phyloP scores from a whole-genome alignment of 2,113 vertebrate genomes.

The Empidonax alnorum region DNA sequence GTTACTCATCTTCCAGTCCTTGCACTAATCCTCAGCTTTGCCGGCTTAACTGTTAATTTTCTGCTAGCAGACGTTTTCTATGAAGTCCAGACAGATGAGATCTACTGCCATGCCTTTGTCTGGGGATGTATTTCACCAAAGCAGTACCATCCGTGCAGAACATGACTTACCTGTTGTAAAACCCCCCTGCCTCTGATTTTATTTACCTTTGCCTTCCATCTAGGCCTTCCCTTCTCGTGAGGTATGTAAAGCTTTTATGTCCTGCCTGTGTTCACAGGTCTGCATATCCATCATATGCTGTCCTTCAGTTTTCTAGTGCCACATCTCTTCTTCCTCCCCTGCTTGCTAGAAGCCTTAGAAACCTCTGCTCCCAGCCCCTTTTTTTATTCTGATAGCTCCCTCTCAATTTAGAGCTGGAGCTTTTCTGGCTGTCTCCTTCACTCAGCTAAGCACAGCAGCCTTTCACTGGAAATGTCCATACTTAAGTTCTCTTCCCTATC shows the following conservation, averaged over 20 bases:
- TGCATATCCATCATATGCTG: background rate
- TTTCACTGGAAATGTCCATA: background rate
- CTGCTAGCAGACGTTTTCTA: background rate
- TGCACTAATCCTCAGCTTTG: conserved; percentile 5
- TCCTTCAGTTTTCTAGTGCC: background rate
- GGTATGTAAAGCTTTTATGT: background rate
- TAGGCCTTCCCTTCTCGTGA: background rate
- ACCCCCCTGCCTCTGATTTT: background rate
- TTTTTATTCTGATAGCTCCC: background rate
- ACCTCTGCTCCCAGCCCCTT: background rate
- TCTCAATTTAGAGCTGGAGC: background rate
- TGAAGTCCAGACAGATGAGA: background rate
- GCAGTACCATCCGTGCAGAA: background rate
- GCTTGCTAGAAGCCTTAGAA: background rate
- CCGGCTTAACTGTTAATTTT: conserved; percentile 29
- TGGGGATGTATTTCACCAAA: background rate
- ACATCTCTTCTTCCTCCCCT: background rate
- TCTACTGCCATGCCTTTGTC: background rate
- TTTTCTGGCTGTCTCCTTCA: background rate
- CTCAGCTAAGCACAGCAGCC: background rate
- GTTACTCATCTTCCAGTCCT: background rate
- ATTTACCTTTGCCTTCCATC: background rate
- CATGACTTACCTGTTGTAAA: background rate
- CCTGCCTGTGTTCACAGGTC: background rate
- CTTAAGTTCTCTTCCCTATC: background rate